A percentile compares a stretch with the other conserved stretches of the same genome.
Evolutionary conservation across 2,797 vertebrate species (phyloP).

Genomic region (Huso huso): DNA sequence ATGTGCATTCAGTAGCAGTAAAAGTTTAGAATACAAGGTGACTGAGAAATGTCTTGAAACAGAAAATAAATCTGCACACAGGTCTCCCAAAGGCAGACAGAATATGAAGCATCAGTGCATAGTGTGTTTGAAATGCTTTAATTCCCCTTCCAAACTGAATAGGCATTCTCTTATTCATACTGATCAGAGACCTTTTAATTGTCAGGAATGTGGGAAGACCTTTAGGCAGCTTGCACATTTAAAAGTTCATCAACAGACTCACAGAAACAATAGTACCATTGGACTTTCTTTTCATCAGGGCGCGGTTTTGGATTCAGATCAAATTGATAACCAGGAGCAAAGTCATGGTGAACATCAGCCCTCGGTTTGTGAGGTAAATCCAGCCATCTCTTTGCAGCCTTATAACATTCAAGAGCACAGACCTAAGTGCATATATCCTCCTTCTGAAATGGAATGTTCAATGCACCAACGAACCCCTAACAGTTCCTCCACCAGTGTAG

Average conservation of each 20-base stretch:
- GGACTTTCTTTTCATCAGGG: not conserved
- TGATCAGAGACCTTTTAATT: constrained; percentile 61
- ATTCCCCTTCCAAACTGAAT: constrained; percentile 59
- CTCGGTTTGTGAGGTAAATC: not conserved
- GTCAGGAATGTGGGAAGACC: constrained; percentile 57
- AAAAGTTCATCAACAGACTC: constrained; percentile 59
- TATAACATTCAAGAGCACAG: not conserved
- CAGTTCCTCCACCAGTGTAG: constrained; percentile 26
- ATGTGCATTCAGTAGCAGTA: not conserved
- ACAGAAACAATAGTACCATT: constrained; percentile 35
- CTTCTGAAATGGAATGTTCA: not conserved
- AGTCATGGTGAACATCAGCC: constrained; percentile 2
- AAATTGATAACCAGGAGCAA: not conserved
- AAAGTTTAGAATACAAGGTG: not conserved
- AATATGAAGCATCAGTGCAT: constrained; percentile 26
- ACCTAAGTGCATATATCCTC: not conserved
- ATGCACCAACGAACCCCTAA: constrained; percentile 13
- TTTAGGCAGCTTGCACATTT: constrained; percentile 64
- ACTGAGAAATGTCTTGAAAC: not conserved
- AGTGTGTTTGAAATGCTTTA: constrained; percentile 57
- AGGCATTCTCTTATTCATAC: constrained; percentile 62
- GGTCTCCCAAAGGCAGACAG: constrained; percentile 4
- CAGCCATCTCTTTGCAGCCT: constrained; percentile 3
- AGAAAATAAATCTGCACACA: not conserved
- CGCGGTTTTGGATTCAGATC: not conserved